Evolutionary conservation across 2,797 vertebrate genomes (phyloP), one percentile per base, ranked within the genome.

Genomic region (Microcaecilia unicolor): DNA sequence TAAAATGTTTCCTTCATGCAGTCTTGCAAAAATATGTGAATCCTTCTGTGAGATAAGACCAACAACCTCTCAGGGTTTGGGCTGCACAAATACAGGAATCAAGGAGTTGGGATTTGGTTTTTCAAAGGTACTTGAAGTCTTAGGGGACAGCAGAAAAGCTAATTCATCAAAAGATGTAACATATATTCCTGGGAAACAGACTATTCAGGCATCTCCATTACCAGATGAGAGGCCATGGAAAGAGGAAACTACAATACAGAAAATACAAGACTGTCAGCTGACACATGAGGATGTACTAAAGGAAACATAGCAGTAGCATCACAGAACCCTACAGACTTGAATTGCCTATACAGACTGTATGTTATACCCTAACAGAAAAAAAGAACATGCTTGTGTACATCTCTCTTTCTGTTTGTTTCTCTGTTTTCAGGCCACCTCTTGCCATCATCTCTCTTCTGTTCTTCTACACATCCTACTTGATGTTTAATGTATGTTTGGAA

Each of bases 291-390:
- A 86, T 78, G 58, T 72, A 51, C 56, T 61, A 50, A 91, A 81
- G 74, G 89, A 84, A 74, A 90, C 88, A 68, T 95, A 96, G 83
- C 84, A 79, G 51, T 43, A 30, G 57, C 61, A n/a, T n/a, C n/a
- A 28, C 63, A 28, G 54, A 53, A 29, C 44, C 58, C 32, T 20
- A 10, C 25, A 48, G 66, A 67, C 65, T 64, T 36, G 31, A 47
- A 60, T 26, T 16, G 38, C 45, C 56, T 48, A 40, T 51, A 30
- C 57, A 50, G 34, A n/a, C n/a, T n/a, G n/a, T n/a, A n/a, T n/a
- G n/a, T n/a, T n/a, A n/a, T n/a, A n/a, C n/a, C n/a, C n/a, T n/a
- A n/a, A 47, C 21, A 42, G 44, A 51, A 34, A 67, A 34, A 58
- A 39, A 70, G 60, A 64, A 64, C 67, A 70, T 71, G 64, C 66